Percentiles rank a stretch among this genome's conserved stretches.
These are phyloP conservation scores for Eupithecia centaureata DNA, from an alignment of 2,888 invertebrate species.

Conservation along the genomic window DNA sequence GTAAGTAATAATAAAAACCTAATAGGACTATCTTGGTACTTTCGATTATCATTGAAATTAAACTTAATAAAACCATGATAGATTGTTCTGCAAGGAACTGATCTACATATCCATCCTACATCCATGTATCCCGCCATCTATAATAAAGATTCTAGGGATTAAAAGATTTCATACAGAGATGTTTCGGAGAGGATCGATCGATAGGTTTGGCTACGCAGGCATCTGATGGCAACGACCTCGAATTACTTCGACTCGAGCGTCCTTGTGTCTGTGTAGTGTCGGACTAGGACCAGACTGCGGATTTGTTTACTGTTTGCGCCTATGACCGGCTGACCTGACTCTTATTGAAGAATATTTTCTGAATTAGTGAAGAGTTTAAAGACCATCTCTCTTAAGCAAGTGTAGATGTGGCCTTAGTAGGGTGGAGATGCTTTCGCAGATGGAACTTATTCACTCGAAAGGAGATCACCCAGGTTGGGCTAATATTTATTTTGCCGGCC, in stretches of 20 bases:
- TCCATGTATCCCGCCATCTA: neutral
- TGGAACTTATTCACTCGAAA: too few species aligned
- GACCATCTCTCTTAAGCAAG: too few species aligned
- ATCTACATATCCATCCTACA: neutral
- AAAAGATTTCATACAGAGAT: slow-evolving; percentile 7
- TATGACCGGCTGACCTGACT: too few species aligned
- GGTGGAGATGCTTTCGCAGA: too few species aligned
- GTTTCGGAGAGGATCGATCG: slow-evolving; percentile 4
- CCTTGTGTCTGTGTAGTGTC: slow-evolving; percentile 18
- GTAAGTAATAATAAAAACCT: too few species aligned
- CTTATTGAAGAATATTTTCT: too few species aligned
- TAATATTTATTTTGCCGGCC: too few species aligned
- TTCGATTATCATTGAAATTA: neutral
- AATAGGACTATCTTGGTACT: neutral
- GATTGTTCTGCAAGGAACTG: neutral
- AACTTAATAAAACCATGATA: neutral
- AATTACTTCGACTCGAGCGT: slow-evolving; percentile 22
- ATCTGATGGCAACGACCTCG: slow-evolving; percentile 27
- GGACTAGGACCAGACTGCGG: slow-evolving; percentile 10
- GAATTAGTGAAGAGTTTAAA: too few species aligned
- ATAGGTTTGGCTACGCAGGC: slow-evolving; percentile 14
- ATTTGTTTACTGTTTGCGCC: slow-evolving; percentile 12
- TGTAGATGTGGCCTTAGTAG: too few species aligned
- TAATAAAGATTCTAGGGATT: neutral
- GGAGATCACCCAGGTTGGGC: too few species aligned